phyloP scores from a whole-genome alignment of 2,888 invertebrate genomes.

The Liopterus haemorrhoidalis region DNA sequence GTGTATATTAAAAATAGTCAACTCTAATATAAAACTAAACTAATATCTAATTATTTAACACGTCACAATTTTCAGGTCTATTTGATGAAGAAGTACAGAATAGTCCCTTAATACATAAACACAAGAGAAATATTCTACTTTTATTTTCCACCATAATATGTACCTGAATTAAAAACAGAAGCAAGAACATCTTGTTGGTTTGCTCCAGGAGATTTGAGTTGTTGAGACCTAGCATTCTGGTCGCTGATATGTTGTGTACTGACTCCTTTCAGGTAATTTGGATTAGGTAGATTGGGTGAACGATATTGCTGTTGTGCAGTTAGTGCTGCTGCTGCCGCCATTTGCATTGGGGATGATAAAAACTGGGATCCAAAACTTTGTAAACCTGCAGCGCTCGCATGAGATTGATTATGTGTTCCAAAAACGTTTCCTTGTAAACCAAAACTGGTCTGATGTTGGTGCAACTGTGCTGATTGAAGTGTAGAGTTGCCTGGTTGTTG shows the following conservation, averaged over 20 bases:
- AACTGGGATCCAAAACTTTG: slow-evolving; percentile 53
- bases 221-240: slow-evolving; percentile 45
- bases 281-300: slow-evolving; percentile 53
- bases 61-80: no score
- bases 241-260: slow-evolving; percentile 39
- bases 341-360: slow-evolving; percentile 58
- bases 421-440: slow-evolving; percentile 50
- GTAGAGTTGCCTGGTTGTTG: slow-evolving; percentile 48
- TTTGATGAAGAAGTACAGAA: no score
- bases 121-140: no score
- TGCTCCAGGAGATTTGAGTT: slow-evolving; percentile 53
- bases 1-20: no score
- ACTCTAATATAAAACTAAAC: no score
- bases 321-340: slow-evolving; percentile 55
- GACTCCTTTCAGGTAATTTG: slow-evolving; percentile 43
- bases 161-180: slow-evolving; percentile 54
- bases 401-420: slow-evolving; percentile 45
- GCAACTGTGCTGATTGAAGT: slow-evolving; percentile 44
- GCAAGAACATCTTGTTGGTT: slow-evolving; percentile 49
- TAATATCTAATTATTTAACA: no score
- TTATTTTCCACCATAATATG: no score
- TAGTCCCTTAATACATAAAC: no score
- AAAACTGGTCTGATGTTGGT: slow-evolving; percentile 45
- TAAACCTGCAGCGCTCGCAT: slow-evolving; percentile 47
- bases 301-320: slow-evolving; percentile 59